Percentiles rank a stretch among this genome's conserved stretches.
phyloP scores from a whole-genome alignment of 2,888 invertebrate species.

The Agrilus cyanescens region DNA sequence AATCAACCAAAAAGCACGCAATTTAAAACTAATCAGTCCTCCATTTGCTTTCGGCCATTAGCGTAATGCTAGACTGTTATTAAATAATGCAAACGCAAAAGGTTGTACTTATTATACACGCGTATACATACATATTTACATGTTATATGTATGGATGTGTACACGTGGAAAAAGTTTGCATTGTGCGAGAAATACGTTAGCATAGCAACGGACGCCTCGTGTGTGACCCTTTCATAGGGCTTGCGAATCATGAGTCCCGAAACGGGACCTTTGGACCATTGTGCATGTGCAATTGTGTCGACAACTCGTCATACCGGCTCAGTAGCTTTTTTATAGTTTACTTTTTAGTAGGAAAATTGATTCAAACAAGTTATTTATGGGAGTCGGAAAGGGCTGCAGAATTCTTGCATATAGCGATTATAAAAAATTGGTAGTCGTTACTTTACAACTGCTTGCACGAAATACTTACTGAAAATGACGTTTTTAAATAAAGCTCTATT shows the following conservation, averaged over 20 bases:
- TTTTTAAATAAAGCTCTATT: too few relatives aligned
- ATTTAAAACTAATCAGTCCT: constrained; percentile 14
- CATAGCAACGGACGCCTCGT: constrained; percentile 17
- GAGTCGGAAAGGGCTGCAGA: too few relatives aligned
- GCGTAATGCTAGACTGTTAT: constrained; percentile 14
- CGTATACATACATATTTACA: not conserved
- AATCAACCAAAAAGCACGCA: constrained; percentile 15
- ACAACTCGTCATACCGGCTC: constrained; percentile 17
- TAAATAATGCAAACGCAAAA: constrained; percentile 15
- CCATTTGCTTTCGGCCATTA: constrained; percentile 14
- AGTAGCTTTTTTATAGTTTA: constrained; percentile 11
- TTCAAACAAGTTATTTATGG: too few relatives aligned
- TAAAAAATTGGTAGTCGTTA: too few relatives aligned
- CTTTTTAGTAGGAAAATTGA: not conserved
- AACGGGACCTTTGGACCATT: constrained; percentile 17
- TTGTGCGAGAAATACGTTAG: constrained; percentile 19
- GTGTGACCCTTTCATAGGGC: constrained; percentile 9
- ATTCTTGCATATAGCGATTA: too few relatives aligned
- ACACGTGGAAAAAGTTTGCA: constrained; percentile 15
- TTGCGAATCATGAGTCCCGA: constrained; percentile 14
- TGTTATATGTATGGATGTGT: too few relatives aligned
- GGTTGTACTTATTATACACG: constrained; percentile 1
- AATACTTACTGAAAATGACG: too few relatives aligned
- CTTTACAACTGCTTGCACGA: too few relatives aligned
- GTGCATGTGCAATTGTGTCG: constrained; percentile 16